phyloP scores from a whole-genome alignment of 2,888 invertebrate genomes.

The Shargacucullia verbasci region DNA sequence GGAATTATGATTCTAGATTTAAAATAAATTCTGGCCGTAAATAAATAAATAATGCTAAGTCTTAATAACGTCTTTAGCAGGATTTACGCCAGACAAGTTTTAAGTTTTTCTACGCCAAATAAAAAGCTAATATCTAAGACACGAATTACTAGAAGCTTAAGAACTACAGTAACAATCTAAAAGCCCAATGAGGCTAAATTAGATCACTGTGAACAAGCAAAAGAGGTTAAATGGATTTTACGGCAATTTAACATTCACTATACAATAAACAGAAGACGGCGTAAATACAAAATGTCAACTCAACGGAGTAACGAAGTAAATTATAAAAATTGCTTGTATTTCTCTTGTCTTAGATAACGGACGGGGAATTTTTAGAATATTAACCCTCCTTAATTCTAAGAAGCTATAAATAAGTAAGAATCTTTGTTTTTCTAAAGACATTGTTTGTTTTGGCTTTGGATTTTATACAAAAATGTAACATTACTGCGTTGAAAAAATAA shows the following conservation, averaged over 20 bases:
- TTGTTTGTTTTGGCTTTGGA: constrained; percentile 52
- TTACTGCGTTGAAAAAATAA: constrained; percentile 49
- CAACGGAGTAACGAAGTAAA: constrained; percentile 53
- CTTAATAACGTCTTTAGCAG: constrained; percentile 39
- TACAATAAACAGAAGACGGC: constrained; percentile 54
- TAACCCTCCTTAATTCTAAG: constrained; percentile 46
- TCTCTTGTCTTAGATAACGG: constrained; percentile 51
- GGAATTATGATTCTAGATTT: constrained; percentile 38
- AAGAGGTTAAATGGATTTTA: constrained; percentile 48
- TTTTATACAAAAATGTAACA: constrained; percentile 37
- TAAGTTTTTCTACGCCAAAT: constrained; percentile 23
- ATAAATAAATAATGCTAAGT: constrained; percentile 32
- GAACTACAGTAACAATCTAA: constrained; percentile 15
- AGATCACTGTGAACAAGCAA: constrained; percentile 40
- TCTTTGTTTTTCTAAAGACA: constrained; percentile 50
- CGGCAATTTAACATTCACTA: constrained; percentile 52
- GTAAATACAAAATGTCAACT: constrained; percentile 56
- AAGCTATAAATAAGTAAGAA: constrained; percentile 51
- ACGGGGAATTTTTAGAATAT: constrained; percentile 42
- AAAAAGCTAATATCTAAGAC: constrained; percentile 29
- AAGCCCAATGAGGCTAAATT: constrained; percentile 37
- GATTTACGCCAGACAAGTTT: constrained; percentile 25
- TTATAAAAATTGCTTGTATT: constrained; percentile 61
- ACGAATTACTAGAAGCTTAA: constrained; percentile 23
- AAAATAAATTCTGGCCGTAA: constrained; percentile 20